Evolutionary conservation across 2,113 vertebrate species (phyloP), one percentile per base, ranked within the genome.

Genomic region (Triplophysa tibetana): DNA sequence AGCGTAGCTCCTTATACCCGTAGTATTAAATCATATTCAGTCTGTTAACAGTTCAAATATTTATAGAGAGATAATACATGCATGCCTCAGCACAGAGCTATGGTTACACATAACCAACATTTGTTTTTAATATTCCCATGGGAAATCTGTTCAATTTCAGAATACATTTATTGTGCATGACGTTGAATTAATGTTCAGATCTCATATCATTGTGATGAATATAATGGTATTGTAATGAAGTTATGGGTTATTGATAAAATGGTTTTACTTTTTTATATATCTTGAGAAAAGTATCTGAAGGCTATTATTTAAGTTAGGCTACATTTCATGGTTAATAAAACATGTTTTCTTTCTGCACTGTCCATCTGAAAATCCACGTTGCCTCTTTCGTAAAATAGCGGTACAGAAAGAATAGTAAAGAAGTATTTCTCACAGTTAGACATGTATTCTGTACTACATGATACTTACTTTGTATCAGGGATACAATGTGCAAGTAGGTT

Each of bases 121-220:
- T 29, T n/a, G 13, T 23, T 13, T 43, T 48, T 62, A 14, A 52
- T 33, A 54, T 29, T 54, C 16, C 1, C 8, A 70, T 70, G 48
- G 29, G 48, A 54, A 26, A 70, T 24, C 3, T 21, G 23, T 24
- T 8, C 38, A 38, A 48, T 75, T 62, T 48, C 58, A 17, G 58
- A 24, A 75, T 45, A 62, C 14, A 38, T 62, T 58, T 75, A 13
- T 62, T 75, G 54, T 21, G 21, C 16, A 48, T 75, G 4, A 48
- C 26, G 8, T 4, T 48, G 38, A 75, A 41, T 62, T 62, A 16
- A 21, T 56, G 21, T 41, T 29, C n/a, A 73, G 33, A 73, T 58
- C 10, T 58, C 43, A 38, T 43, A 38, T 38, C 5, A 11, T 33
- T 23, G 56, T 74, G 52, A 7, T 17, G 54, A n/a, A 74, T 16